Evolutionary conservation across 2,113 vertebrate species (phyloP).

Genomic region (Dendrocopos noguchii): DNA sequence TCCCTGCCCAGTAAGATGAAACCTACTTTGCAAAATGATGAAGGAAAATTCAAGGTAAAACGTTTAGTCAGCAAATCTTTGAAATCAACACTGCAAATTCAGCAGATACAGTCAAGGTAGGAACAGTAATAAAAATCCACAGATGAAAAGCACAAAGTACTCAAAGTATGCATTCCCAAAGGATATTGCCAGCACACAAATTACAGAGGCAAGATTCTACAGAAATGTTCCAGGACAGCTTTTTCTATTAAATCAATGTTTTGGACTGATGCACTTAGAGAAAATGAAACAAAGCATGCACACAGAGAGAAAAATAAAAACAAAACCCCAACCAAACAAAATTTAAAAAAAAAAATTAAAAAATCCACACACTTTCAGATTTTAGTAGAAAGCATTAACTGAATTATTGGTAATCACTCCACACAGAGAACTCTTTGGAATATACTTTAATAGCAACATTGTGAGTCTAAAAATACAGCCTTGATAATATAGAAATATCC

Average conservation of each 20-base stretch:
- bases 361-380: not conserved
- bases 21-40: not conserved
- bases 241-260: not conserved
- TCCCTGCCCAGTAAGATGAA: constrained; percentile 10
- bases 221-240: not conserved
- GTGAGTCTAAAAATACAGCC: not conserved
- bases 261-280: not conserved
- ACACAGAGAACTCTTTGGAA: not conserved
- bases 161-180: constrained; percentile 32
- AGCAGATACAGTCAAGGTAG: constrained; percentile 37
- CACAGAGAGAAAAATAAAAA: not conserved
- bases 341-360: not conserved
- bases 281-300: not conserved
- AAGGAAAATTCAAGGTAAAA: constrained; percentile 62
- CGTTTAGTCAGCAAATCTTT: constrained; percentile 43
- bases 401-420: not conserved
- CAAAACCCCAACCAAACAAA: not conserved
- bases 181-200: not conserved
- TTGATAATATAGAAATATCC: not conserved
- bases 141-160: constrained; percentile 25
- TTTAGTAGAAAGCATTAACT: not conserved
- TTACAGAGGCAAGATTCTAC: not conserved
- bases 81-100: constrained; percentile 50
- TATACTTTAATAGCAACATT: not conserved
- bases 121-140: constrained; percentile 40